Percentiles rank a stretch among this genome's conserved stretches.
These are phyloP conservation scores for Magallana ariakensis DNA, from an alignment of 1,140 invertebrate species.

Conservation along the genomic window DNA sequence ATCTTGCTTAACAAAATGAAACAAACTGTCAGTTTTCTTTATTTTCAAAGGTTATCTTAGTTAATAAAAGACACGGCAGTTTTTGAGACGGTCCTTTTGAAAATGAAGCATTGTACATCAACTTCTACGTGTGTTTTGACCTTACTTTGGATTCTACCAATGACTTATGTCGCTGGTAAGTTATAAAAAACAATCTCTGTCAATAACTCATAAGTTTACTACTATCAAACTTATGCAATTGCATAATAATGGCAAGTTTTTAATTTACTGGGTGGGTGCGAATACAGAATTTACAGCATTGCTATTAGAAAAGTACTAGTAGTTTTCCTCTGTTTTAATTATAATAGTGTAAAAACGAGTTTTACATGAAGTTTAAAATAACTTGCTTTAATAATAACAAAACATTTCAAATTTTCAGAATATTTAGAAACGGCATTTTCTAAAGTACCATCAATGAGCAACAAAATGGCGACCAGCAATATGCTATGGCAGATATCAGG, in stretches of 20 bases:
- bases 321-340: too few relatives aligned
- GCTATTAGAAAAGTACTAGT: too few relatives aligned
- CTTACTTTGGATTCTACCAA: not conserved
- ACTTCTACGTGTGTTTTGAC: not conserved
- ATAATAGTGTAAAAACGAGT: too few relatives aligned
- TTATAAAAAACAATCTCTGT: not conserved
- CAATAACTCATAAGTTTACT: too few relatives aligned
- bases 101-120: not conserved
- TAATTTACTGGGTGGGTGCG: too few relatives aligned
- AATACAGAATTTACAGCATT: too few relatives aligned
- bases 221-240: too few relatives aligned
- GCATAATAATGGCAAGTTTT: too few relatives aligned
- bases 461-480: not conserved
- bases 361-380: too few relatives aligned
- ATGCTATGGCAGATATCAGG: not conserved
- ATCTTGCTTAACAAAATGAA: not conserved
- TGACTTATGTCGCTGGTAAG: not conserved
- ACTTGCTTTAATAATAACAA: not conserved
- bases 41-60: too few relatives aligned
- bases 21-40: not conserved
- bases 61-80: too few relatives aligned
- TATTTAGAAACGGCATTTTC: constrained; percentile 3
- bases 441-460: not conserved
- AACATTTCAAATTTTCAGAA: not conserved
- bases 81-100: not conserved